phyloP scores from a whole-genome alignment of 2,888 invertebrate genomes.

The Oscheius myriophilus region DNA sequence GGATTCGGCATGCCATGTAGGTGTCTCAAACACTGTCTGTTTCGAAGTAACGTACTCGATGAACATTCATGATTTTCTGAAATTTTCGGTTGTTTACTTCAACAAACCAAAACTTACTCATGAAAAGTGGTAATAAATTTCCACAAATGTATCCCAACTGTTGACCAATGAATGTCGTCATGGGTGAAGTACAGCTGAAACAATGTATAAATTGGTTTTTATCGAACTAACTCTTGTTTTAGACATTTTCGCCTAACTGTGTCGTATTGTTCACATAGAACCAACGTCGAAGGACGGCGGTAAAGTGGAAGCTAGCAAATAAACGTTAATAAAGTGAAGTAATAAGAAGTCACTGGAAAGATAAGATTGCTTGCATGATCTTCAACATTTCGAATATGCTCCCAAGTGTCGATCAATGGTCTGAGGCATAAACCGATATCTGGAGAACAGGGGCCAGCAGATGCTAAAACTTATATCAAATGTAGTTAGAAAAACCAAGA shows the following conservation, averaged over 20 bases:
- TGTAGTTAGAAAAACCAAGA: too few species aligned
- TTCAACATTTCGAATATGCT: slow-evolving; percentile 27
- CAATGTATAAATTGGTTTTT: neutral
- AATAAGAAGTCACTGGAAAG: slow-evolving; percentile 21
- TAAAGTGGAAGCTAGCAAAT: slow-evolving; percentile 17
- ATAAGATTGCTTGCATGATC: slow-evolving; percentile 22
- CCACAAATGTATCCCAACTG: slow-evolving; percentile 27
- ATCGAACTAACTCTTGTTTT: slow-evolving; percentile 2
- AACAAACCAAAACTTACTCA: slow-evolving; percentile 2
- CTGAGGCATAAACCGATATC: slow-evolving; percentile 24
- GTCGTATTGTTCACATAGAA: slow-evolving; percentile 17
- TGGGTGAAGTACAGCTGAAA: slow-evolving; percentile 10
- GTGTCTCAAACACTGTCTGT: slow-evolving; percentile 25
- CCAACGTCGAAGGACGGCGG: slow-evolving; percentile 3
- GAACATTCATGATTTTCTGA: slow-evolving; percentile 29
- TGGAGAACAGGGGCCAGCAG: neutral
- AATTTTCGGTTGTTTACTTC: neutral
- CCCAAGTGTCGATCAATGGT: slow-evolving; percentile 31
- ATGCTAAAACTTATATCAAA: too few species aligned
- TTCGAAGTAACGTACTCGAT: slow-evolving; percentile 5
- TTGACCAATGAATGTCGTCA: slow-evolving; percentile 12
- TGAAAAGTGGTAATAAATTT: slow-evolving; percentile 16
- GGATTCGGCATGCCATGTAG: slow-evolving; percentile 34
- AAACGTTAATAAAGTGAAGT: neutral
- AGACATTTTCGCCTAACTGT: slow-evolving; percentile 16